Evolutionary conservation across 2,113 vertebrate species (phyloP).

Genomic region (Pedionomus torquatus): DNA sequence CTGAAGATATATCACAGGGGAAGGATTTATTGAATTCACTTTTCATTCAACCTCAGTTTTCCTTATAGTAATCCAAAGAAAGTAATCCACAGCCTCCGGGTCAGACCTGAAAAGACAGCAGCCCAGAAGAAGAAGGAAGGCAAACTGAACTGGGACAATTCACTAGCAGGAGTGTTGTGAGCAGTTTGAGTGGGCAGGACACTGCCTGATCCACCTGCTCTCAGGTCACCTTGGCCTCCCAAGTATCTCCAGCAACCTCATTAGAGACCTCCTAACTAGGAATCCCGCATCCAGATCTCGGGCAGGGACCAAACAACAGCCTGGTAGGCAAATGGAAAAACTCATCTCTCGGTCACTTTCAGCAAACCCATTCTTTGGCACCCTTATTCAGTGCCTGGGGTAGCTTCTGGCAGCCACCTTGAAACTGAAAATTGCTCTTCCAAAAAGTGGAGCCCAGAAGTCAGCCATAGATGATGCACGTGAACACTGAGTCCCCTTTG

Average conservation of each 20-base stretch:
- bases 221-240: neutral
- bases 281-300: neutral
- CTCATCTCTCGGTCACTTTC: neutral
- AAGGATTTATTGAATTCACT: neutral
- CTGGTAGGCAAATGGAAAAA: neutral
- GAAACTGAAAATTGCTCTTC: neutral
- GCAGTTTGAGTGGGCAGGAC: neutral
- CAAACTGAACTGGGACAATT: neutral
- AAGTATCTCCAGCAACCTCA: neutral
- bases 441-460: neutral
- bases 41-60: neutral
- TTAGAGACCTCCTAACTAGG: neutral
- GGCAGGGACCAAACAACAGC: neutral
- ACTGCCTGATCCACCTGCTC: neutral
- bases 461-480: neutral
- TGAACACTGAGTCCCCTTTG: neutral
- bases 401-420: neutral
- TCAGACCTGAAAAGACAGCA: neutral
- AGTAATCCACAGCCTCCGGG: neutral
- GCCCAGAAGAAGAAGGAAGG: neutral
- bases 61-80: neutral
- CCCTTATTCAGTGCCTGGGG: neutral
- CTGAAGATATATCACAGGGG: neutral
- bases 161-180: neutral
- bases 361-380: neutral